phyloP scores from a whole-genome alignment of 2,888 invertebrate species.

The Thera britannica region DNA sequence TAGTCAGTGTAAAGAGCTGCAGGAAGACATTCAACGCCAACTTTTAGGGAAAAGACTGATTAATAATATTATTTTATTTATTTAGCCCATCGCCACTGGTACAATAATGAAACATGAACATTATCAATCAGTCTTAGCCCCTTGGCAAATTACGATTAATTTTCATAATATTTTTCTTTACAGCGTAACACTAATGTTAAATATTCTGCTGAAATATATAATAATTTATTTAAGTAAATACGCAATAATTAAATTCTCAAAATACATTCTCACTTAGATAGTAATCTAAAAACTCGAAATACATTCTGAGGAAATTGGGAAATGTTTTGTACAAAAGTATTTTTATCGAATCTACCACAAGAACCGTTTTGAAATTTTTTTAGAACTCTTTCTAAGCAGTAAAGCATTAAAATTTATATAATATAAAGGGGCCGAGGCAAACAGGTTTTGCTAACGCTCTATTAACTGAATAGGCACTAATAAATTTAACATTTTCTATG shows the following conservation, averaged over 20 bases:
- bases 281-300: constrained; percentile 58
- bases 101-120: neutral
- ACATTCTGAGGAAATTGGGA: constrained; percentile 39
- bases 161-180: constrained; percentile 66
- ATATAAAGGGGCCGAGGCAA: constrained; percentile 3
- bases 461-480: neutral
- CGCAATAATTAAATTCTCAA: constrained; percentile 72
- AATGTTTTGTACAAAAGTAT: constrained; percentile 40
- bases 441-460: neutral
- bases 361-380: constrained; percentile 17
- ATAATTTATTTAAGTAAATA: constrained; percentile 53
- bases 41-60: constrained; percentile 32
- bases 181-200: constrained; percentile 78
- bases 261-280: constrained; percentile 66
- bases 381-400: constrained; percentile 5
- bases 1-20: constrained; percentile 85
- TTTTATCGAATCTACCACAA: constrained; percentile 15
- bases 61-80: constrained; percentile 17
- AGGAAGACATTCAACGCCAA: constrained; percentile 82
- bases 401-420: constrained; percentile 1
- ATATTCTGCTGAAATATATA: constrained; percentile 70
- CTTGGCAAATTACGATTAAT: constrained; percentile 72
- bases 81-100: too few species aligned
- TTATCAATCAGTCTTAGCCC: constrained; percentile 34
- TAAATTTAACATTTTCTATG: neutral